Conservation (phyloP, 2,888 invertebrate genomes). For the Aromia moschata region DNA sequence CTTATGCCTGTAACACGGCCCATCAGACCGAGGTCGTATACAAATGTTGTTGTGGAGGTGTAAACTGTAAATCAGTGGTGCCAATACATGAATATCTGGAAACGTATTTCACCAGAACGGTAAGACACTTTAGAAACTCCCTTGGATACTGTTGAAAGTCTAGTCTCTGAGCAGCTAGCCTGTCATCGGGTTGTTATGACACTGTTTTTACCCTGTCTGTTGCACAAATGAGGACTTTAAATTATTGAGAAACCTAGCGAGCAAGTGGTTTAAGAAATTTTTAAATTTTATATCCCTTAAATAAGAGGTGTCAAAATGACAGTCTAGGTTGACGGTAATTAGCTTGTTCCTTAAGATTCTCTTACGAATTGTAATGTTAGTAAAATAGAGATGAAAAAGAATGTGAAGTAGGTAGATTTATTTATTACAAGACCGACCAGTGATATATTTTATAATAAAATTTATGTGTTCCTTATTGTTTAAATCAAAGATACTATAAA, state of each 20-base stretch:
- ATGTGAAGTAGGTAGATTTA: too few species aligned
- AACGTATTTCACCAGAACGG: constrained; percentile 60
- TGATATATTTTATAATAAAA: too few species aligned
- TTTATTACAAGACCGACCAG: too few species aligned
- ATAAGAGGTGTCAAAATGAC: background rate
- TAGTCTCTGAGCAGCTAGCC: constrained; percentile 8
- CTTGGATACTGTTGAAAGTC: background rate
- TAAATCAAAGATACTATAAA: too few species aligned
- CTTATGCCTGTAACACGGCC: constrained; percentile 22
- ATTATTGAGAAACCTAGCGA: too few species aligned
- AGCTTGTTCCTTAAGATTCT: background rate
- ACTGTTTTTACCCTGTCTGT: too few species aligned
- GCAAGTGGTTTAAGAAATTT: too few species aligned
- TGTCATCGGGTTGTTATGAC: too few species aligned
- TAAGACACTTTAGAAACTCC: constrained; percentile 48
- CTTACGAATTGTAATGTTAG: background rate
- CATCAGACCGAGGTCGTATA: constrained; percentile 39
- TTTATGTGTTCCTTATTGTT: too few species aligned
- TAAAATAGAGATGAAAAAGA: too few species aligned
- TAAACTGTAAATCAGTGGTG: constrained; percentile 55
- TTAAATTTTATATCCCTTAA: too few species aligned
- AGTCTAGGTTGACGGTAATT: background rate
- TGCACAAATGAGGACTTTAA: too few species aligned
- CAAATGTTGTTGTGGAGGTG: constrained; percentile 55
- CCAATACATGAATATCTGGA: constrained; percentile 61